Evolutionary conservation across 2,888 invertebrate genomes (phyloP).

Genomic region (Euplagia quadripunctaria): DNA sequence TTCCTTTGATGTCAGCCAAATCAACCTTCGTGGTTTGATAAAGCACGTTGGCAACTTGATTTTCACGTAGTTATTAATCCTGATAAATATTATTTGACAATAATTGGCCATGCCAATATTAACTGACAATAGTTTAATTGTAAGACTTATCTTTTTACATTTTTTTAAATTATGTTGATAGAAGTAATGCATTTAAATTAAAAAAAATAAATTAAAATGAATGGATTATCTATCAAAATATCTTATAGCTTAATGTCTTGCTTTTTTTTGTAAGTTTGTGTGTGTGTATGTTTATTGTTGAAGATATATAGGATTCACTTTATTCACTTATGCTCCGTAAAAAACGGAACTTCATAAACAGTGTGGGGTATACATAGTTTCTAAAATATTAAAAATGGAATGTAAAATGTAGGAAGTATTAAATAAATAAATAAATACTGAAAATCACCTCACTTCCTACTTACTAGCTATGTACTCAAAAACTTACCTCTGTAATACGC

Average conservation of each 20-base stretch:
- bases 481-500: too few species aligned
- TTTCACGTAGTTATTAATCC: conserved; percentile 5
- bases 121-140: neutral
- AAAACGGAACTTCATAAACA: neutral
- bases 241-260: neutral
- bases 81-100: neutral
- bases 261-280: neutral
- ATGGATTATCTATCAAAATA: too few species aligned
- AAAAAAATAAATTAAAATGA: neutral
- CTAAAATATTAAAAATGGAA: neutral
- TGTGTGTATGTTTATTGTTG: neutral
- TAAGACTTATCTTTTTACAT: neutral
- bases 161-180: neutral
- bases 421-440: neutral
- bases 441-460: neutral
- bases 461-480: too few species aligned
- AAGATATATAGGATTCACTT: neutral
- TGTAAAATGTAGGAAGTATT: too few species aligned
- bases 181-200: neutral
- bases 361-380: neutral
- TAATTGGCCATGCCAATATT: neutral
- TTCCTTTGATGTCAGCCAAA: conserved; percentile 68
- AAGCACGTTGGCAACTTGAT: conserved; percentile 20
- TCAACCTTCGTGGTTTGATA: conserved; percentile 43
- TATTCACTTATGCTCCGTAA: neutral